Percentiles rank a stretch among this genome's conserved stretches.
Evolutionary conservation across 2,888 invertebrate genomes (phyloP).

Genomic region (Spatulosminthurus flaviceps): DNA sequence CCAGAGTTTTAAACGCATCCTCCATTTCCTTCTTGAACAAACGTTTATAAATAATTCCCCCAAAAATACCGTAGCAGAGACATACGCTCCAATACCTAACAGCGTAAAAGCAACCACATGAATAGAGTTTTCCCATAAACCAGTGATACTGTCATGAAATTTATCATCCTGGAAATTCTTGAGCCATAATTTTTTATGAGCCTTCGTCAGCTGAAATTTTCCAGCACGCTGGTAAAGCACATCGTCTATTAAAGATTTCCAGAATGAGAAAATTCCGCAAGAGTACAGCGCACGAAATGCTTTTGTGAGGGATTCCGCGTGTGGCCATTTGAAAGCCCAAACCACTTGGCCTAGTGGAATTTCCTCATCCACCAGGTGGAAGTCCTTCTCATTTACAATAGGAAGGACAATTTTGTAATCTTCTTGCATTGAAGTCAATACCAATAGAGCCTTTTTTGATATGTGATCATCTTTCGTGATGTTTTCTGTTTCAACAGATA

Average conservation of each 20-base stretch:
- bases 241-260: not conserved
- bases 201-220: not conserved
- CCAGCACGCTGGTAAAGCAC: not conserved
- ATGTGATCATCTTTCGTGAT: not conserved
- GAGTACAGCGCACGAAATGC: not conserved
- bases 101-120: not conserved
- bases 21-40: too few species aligned
- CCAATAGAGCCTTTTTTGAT: not conserved
- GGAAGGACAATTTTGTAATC: not conserved
- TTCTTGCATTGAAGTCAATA: not conserved
- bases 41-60: too few species aligned
- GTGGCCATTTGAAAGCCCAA: conserved; percentile 15
- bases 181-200: not conserved
- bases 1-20: too few species aligned
- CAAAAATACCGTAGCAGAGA: not conserved
- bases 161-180: not conserved
- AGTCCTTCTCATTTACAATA: not conserved
- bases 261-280: not conserved
- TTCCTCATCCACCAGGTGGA: not conserved
- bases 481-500: too few species aligned
- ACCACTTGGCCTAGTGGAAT: not conserved
- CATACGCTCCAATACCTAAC: not conserved
- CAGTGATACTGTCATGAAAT: not conserved
- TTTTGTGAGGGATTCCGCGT: not conserved
- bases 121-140: not conserved